Evolutionary conservation across 2,888 invertebrate genomes (phyloP), one percentile per base, ranked within the genome.

Genomic region (Carpatolechia fugitivella): DNA sequence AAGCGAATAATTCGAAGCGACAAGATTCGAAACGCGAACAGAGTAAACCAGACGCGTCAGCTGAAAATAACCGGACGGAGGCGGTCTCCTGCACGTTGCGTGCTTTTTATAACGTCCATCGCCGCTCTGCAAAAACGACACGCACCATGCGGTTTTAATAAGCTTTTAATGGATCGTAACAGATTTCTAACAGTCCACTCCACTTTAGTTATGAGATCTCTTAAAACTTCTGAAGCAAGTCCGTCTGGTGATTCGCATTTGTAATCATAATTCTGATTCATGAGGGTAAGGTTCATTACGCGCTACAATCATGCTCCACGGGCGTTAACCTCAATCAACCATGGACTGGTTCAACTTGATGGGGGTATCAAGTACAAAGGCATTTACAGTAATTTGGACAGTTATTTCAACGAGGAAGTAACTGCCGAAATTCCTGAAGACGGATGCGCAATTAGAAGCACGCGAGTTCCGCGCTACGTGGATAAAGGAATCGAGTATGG

Each of bases 51-150:
- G 70, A 68, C 64, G 64, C 49, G 46, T 59, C 60, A 58, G 65
- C 65, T 69, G 49, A 66, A 74, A 73, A 74, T 73, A 73, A 63
- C 65, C 60, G 58, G 53, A 58, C 63, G 61, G 51, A 53, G 33
- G 53, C 57, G 51, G 33, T 48, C 48, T 53, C 33, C 53, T 18
- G 44, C 56, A 60, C 53, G 53, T 50, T 54, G 58, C 52, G 51
- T 53, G 57, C 56, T 65, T 67, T 68, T 70, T 65, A 65, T 68
- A 63, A 61, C 60, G 52, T 51, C 57, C 59, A 41, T 47, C 46
- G 24, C 58, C 36, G 53, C 57, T 50, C 48, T 40, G 57, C 60
- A 52, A 56, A 50, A 54, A 47, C 58, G 57, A 52, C 54, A 60
- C 55, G 55, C 55, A 56, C 64, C 59, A 59, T 60, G 58, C 59